Base-by-base conservation (phyloP, 2,888 invertebrate genomes). In the Parasteatoda lunata region DNA sequence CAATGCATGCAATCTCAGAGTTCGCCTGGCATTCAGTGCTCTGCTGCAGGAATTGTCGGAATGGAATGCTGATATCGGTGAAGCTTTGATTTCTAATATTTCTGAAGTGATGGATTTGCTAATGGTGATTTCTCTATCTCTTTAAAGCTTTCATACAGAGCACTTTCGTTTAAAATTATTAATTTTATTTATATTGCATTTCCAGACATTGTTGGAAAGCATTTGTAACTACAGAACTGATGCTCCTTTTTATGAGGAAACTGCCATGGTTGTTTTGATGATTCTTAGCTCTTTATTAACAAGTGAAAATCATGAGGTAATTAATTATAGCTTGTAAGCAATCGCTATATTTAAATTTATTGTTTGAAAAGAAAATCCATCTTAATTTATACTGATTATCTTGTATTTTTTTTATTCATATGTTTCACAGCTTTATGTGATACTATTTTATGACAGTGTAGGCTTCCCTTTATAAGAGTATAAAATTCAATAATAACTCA, bases 41-140 rank as follows among this genome's bases (percentile, higher is more conserved):
- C 71, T 86, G 11, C 66, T 77, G 48, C 76, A 86, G 49, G 80
- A 86, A 52, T 48, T 86, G 59, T 59, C 80, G 5, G 76, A 76
- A 54, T 81, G 80, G 80, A 70, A 86, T 51, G 71, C 71, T 48
- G 85, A 86, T 68, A 66, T 86, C 45, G 71, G 80, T 11, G 85
- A 86, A 81, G 85, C 85, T 71, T 68, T 86, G 30, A 77, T 86
- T 72, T 86, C 85, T 54, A 86, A 86, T 65, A 80, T 81, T 48
- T 76, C 85, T 52, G 85, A 81, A 80, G 85, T 81, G 4, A 76
- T 86, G 71, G 85, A 86, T 13, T 75, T 81, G 13, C 48, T 86
- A 9, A 66, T 77, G 71, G 85, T 86, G 71, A 77, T 77, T 51
- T 52, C 30, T 52, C 7, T 4, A 49, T 11, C 52, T 15, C 45